These are phyloP conservation scores for Penelope pileata DNA, from an alignment of 2,113 vertebrate species.

Conservation along the genomic window DNA sequence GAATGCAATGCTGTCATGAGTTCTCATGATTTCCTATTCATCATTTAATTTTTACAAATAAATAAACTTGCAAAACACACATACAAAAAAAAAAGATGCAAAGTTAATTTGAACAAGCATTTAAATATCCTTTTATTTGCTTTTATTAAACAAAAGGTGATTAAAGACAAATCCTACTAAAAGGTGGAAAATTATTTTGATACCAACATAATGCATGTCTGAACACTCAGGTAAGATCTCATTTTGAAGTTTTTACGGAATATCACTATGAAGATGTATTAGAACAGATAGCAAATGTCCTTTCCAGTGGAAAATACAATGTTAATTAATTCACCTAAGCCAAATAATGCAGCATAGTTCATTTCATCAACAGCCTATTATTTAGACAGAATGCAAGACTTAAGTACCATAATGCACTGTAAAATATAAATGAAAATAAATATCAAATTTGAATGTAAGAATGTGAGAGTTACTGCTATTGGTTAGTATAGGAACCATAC, in stretches of 20 bases:
- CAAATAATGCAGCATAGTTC: neutral
- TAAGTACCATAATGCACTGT: neutral
- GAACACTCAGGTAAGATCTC: neutral
- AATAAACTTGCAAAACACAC: neutral
- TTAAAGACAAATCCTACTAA: neutral
- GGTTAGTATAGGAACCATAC: neutral
- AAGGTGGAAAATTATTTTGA: neutral
- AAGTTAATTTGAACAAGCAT: neutral
- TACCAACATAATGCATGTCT: neutral
- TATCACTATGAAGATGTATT: neutral
- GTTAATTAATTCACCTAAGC: constrained; percentile 6
- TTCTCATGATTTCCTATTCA: neutral
- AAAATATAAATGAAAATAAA: neutral
- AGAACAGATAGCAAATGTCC: neutral
- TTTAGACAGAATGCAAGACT: neutral
- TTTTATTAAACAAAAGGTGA: neutral
- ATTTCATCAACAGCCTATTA: neutral
- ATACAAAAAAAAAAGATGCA: neutral
- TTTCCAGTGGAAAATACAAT: neutral
- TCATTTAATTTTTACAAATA: neutral
- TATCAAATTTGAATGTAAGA: neutral
- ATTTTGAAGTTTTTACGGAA: neutral
- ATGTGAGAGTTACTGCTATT: neutral
- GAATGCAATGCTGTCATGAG: neutral
- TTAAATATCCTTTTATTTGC: neutral